A percentile compares a stretch with the other conserved stretches of the same genome.
These are phyloP conservation scores for Meda fulgida DNA, from an alignment of 2,797 vertebrate species.

Conservation along the genomic window DNA sequence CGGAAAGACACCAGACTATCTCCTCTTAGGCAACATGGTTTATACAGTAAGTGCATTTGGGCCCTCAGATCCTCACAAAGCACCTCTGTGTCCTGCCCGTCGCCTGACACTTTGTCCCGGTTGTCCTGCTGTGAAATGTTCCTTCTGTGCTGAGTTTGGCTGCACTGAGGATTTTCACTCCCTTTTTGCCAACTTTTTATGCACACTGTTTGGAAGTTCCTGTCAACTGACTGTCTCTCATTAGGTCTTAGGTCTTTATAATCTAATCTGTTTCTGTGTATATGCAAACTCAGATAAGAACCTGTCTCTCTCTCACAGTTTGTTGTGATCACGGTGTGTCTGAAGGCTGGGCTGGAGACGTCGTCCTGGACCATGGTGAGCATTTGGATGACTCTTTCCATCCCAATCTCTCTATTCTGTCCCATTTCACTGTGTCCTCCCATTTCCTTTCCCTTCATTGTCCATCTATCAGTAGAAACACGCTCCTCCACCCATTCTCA, in stretches of 20 bases:
- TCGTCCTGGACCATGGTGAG: conserved; percentile 98
- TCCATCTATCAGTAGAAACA: conserved; percentile 56
- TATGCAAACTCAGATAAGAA: conserved; percentile 16
- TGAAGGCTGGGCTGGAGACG: conserved; percentile 97
- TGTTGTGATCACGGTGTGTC: conserved; percentile 98
- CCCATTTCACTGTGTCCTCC: conserved; percentile 49
- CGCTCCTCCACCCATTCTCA: not conserved
- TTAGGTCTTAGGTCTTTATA: conserved; percentile 7
- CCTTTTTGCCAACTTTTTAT: conserved; percentile 1
- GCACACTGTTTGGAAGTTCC: conserved; percentile 18
- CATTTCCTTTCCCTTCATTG: conserved; percentile 57
- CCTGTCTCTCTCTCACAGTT: conserved; percentile 79
- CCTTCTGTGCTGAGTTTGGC: conserved; percentile 21
- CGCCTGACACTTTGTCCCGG: conserved; percentile 30
- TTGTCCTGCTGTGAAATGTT: conserved; percentile 39
- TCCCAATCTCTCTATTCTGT: conserved; percentile 4
- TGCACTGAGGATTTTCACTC: conserved; percentile 4
- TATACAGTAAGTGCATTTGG: conserved; percentile 89
- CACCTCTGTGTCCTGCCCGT: conserved; percentile 46
- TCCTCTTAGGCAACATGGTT: conserved; percentile 97
- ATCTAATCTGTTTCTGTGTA: conserved; percentile 24
- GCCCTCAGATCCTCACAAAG: conserved; percentile 40
- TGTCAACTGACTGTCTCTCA: not conserved
- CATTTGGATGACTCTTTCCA: conserved; percentile 38
- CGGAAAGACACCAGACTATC: conserved; percentile 94